Evolutionary conservation across 2,797 vertebrate genomes (phyloP), one percentile per base, ranked within the genome.

Genomic region (Intellagama lesueurii): DNA sequence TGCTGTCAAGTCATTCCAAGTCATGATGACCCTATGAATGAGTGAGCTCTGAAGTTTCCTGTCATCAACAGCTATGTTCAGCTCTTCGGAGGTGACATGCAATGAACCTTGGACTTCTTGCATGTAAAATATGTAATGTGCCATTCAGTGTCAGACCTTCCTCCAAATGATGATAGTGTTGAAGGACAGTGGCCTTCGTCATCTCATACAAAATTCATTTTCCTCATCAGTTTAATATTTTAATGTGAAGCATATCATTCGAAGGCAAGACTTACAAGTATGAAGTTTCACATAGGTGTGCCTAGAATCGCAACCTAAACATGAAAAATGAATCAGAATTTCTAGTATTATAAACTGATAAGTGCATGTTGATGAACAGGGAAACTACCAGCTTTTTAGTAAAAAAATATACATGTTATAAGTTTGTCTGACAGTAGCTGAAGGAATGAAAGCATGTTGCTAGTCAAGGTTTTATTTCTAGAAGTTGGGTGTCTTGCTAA

Each of bases 401-500:
- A 81, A 91, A 86, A 90, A 86, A 93, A 86, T 80, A 87, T 12
- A 66, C 64, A 88, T 92, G 91, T 49, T 96, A 93, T 92, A 93
- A 90, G 5, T 92, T 93, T 90, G 93, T 70, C 68, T 96, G 92
- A 92, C 93, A 95, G 89, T 90, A 94, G 95, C 87, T 90, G 90
- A 94, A 87, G 86, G 88, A 94, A 84, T 94, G 88, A 95, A 96
- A 91, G 85, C 86, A 94, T 95, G 94, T 95, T 94, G 82, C 85
- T 89, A 91, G 89, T 87, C 91, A 95, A 94, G 47, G 81, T 92
- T 90, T 95, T 95, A 94, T 94, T 96, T 96, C 93, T 94, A 83
- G 94, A 95, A 95, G 86, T 90, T 95, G 87, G 95, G 73, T 93
- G 90, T 94, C 95, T 95, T 96, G 92, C 93, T 94, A 96, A 95